Base-by-base conservation (phyloP, 2,888 invertebrate species). In the Pseudoips prasinana region DNA sequence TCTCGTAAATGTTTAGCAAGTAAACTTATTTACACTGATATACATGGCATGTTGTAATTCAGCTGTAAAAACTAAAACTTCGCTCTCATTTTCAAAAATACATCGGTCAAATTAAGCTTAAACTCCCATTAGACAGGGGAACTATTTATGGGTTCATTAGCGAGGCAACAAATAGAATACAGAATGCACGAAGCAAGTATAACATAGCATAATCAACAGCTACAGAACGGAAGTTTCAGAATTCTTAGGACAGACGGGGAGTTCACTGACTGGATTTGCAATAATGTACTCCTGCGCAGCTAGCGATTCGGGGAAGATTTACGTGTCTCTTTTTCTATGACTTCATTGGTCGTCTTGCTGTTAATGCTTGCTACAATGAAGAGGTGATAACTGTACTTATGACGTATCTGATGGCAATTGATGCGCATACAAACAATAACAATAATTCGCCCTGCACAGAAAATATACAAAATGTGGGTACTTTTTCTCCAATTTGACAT, bases 81-180 rank as follows among this genome's bases (percentile, higher is more conserved):
- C 3, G 8, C 43, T 30, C 31, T 9, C 29, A 1, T 23, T 22
- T 33, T 8, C 39, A 46, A 28, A 49, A 48, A 45, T 36, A 40
- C 42, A 40, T 57, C 46, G 44, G 46, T 45, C 46, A 57, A 38
- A 43, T 38, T 36, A 44, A 53, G 53, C 62, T 48, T 48, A 52
- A 45, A 43, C 35, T 24, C 39, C 37, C 46, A 47, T 59, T 56
- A 41, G 26, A 27, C 29, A n/a, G 29, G 34, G 35, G 29, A 33
- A 49, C 73, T 75, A 76, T 76, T 75, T 72, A 60, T 46, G 71
- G 61, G 46, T 45, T 71, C 74, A 73, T 77, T 78, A 77, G 71
- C 35, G 42, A 33, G 47, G 52, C 33, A 42, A 36, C 52, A 52
- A 46, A 61, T 58, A 58, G 58, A 58, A 57, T 46, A 49, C 31